A percentile compares a stretch with the other conserved stretches of the same genome.
Evolutionary conservation across 2,797 vertebrate species (phyloP).

Genomic region (Sternarchorhynchus goeldii): DNA sequence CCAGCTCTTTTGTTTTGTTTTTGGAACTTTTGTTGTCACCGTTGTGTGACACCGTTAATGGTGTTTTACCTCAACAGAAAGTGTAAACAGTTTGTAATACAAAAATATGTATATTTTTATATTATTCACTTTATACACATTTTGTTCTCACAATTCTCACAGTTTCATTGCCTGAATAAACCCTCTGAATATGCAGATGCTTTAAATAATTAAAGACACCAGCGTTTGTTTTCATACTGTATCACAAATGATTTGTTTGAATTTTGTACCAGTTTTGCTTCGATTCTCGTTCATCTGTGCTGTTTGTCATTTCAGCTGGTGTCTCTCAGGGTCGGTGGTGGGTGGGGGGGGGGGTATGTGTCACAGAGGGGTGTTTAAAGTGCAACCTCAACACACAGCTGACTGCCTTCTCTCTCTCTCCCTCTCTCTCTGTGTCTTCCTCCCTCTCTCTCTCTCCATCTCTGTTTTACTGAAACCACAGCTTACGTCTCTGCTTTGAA

Average conservation of each 20-base stretch:
- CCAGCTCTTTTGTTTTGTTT: conserved; percentile 61
- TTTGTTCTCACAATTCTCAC: conserved; percentile 75
- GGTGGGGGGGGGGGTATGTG: conserved; percentile 59
- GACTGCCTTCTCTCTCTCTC: conserved; percentile 7
- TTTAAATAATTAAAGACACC: conserved; percentile 81
- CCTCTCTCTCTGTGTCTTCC: conserved; percentile 11
- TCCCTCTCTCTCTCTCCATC: conserved; percentile 1
- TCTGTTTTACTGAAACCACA: conserved; percentile 48
- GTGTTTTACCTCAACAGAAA: conserved; percentile 69
- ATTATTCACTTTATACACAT: conserved; percentile 81
- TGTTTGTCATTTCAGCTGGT: conserved; percentile 55
- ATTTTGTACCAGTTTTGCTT: conserved; percentile 81
- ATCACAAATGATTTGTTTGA: conserved; percentile 78
- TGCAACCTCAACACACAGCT: not conserved
- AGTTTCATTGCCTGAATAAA: conserved; percentile 69
- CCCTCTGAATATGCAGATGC: conserved; percentile 78
- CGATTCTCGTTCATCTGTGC: conserved; percentile 36
- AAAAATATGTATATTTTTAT: conserved; percentile 75
- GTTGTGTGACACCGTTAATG: too few relatives aligned
- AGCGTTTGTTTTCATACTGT: conserved; percentile 73
- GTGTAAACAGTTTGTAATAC: conserved; percentile 78
- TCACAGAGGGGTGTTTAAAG: conserved; percentile 59
- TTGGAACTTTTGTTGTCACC: conserved; percentile 70
- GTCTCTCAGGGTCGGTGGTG: conserved; percentile 50
- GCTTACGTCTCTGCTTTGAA: conserved; percentile 65